Evolutionary conservation across 2,888 invertebrate genomes (phyloP).

Genomic region (Brachylomia viminalis): DNA sequence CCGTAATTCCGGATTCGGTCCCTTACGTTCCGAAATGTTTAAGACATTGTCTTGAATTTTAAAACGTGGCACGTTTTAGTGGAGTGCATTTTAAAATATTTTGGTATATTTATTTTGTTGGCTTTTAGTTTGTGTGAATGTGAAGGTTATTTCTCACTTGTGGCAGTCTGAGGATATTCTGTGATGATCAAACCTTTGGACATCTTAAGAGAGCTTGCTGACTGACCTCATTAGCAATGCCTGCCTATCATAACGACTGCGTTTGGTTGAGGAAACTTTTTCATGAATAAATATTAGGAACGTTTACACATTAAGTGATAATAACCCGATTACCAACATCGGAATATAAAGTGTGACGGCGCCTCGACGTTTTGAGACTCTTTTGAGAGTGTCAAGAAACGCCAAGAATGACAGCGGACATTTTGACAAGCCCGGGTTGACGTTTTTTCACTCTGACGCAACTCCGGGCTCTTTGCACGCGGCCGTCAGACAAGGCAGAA

Average conservation of each 20-base stretch:
- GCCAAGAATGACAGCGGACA: too few relatives aligned
- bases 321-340: too few relatives aligned
- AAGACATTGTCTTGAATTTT: constrained; percentile 58
- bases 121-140: constrained; percentile 30
- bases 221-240: too few relatives aligned
- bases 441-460: too few relatives aligned
- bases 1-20: constrained; percentile 32
- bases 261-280: not conserved
- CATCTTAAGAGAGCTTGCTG: not conserved
- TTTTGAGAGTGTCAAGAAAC: too few relatives aligned
- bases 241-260: not conserved
- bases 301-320: too few relatives aligned
- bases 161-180: not conserved
- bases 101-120: constrained; percentile 29
- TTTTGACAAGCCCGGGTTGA: too few relatives aligned
- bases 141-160: not conserved
- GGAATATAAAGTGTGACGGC: too few relatives aligned
- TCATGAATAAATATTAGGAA: too few relatives aligned
- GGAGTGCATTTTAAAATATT: constrained; percentile 40
- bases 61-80: constrained; percentile 33
- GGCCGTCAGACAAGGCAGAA: too few relatives aligned
- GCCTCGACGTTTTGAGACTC: too few relatives aligned
- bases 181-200: not conserved
- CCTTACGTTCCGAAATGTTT: constrained; percentile 45
- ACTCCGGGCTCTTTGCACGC: too few relatives aligned